Conservation (phyloP, 2,888 invertebrate species). For the Hyles lineata region DNA sequence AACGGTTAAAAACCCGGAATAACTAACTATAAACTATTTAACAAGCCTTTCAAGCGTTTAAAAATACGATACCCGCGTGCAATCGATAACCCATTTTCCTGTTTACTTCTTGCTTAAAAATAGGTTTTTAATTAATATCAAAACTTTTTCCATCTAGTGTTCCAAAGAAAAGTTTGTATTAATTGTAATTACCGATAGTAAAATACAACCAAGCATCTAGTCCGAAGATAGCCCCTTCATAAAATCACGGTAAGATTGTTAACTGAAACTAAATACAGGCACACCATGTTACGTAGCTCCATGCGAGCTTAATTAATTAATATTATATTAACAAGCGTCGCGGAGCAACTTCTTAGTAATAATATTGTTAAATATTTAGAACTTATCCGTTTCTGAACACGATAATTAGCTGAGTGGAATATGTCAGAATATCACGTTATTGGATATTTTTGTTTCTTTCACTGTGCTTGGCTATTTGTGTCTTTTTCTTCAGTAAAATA, state of each 20-base stretch:
- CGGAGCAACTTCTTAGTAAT: slow-evolving; percentile 64
- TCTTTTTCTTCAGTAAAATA: not conserved
- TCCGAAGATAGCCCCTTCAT: slow-evolving; percentile 6
- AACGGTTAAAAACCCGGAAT: too few relatives aligned
- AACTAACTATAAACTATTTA: too few relatives aligned
- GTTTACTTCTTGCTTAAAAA: not conserved
- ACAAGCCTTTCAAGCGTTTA: not conserved
- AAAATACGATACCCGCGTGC: not conserved
- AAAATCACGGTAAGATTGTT: slow-evolving; percentile 45
- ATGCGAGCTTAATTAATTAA: slow-evolving; percentile 72
- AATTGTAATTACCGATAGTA: not conserved
- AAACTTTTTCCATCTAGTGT: not conserved
- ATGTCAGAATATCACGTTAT: not conserved
- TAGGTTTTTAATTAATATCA: not conserved
- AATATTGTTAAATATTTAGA: slow-evolving; percentile 68
- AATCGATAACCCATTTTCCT: not conserved
- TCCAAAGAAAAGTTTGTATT: not conserved
- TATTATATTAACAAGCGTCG: slow-evolving; percentile 66
- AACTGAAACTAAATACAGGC: slow-evolving; percentile 43
- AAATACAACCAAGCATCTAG: not conserved
- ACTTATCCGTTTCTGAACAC: slow-evolving; percentile 48
- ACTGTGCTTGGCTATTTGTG: not conserved
- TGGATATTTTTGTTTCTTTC: not conserved
- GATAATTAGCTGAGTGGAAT: slow-evolving; percentile 47
- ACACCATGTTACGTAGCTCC: slow-evolving; percentile 33